Evolutionary conservation across 2,113 vertebrate species (phyloP).

Genomic region (Otolemur garnettii): DNA sequence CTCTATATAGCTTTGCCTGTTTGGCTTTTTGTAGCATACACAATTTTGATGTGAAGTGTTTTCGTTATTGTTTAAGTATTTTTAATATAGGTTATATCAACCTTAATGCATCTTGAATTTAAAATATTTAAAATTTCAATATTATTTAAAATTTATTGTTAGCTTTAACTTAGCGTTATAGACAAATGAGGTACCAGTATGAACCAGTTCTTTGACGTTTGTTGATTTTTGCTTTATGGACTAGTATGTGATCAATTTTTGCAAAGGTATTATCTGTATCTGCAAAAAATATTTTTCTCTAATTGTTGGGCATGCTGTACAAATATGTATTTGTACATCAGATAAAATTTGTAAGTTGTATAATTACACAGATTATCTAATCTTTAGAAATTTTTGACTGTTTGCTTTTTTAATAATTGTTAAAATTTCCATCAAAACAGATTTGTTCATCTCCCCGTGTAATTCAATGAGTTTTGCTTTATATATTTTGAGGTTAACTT

Average conservation of each 20-base stretch:
- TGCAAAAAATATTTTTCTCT: background rate
- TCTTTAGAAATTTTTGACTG: background rate
- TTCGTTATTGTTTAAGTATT: background rate
- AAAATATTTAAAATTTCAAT: background rate
- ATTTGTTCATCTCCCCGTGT: background rate
- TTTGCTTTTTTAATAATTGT: background rate
- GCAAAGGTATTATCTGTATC: background rate
- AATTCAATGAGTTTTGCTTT: constrained; percentile 8
- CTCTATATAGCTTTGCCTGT: background rate
- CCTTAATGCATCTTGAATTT: background rate
- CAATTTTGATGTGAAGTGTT: background rate
- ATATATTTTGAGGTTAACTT: background rate
- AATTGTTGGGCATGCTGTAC: background rate
- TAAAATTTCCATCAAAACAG: constrained; percentile 39
- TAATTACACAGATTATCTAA: background rate
- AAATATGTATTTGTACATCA: background rate
- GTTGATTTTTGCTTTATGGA: background rate
- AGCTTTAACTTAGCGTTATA: constrained; percentile 15
- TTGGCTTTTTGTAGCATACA: background rate
- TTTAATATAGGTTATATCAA: constrained; percentile 28
- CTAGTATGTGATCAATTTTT: constrained; percentile 1
- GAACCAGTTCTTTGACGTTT: background rate
- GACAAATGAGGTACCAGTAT: constrained; percentile 10
- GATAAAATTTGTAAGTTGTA: background rate
- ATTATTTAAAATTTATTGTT: background rate